phyloP scores from a whole-genome alignment of 2,888 invertebrate genomes.

The Drosophila birchii region DNA sequence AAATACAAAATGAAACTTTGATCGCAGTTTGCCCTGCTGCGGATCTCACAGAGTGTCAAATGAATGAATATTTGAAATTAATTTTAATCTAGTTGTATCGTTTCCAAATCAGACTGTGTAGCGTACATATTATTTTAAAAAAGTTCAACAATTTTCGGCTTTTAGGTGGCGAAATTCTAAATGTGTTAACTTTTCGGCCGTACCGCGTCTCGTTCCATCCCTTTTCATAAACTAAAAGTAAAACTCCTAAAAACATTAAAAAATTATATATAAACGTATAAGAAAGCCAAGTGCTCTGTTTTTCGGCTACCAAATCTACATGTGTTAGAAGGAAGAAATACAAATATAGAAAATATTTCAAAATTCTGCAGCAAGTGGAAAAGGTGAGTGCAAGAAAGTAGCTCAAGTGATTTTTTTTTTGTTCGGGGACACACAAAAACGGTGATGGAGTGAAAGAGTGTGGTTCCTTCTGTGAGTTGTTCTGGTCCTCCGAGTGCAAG shows the following conservation, averaged over 20 bases:
- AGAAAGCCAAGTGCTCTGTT: conserved; percentile 1
- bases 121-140: conserved; percentile 73
- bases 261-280: conserved; percentile 7
- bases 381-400: conserved; percentile 57
- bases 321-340: conserved; percentile 8
- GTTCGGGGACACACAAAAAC: conserved; percentile 7
- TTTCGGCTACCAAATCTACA: conserved; percentile 17
- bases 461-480: not conserved
- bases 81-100: conserved; percentile 59
- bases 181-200: conserved; percentile 72
- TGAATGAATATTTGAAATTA: conserved; percentile 33
- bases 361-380: conserved; percentile 53
- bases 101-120: conserved; percentile 75
- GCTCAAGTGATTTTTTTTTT: conserved; percentile 6
- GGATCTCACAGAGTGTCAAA: conserved; percentile 15
- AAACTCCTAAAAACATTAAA: conserved; percentile 11
- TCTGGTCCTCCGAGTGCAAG: conserved; percentile 43
- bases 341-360: conserved; percentile 21
- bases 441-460: conserved; percentile 10
- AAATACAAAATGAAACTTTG: not conserved
- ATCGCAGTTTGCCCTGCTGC: conserved; percentile 16
- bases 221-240: conserved; percentile 34
- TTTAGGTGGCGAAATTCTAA: conserved; percentile 73
- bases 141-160: conserved; percentile 69
- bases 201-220: conserved; percentile 64